phyloP scores from a whole-genome alignment of 2,888 invertebrate genomes.

The Parthenolecanium corni region DNA sequence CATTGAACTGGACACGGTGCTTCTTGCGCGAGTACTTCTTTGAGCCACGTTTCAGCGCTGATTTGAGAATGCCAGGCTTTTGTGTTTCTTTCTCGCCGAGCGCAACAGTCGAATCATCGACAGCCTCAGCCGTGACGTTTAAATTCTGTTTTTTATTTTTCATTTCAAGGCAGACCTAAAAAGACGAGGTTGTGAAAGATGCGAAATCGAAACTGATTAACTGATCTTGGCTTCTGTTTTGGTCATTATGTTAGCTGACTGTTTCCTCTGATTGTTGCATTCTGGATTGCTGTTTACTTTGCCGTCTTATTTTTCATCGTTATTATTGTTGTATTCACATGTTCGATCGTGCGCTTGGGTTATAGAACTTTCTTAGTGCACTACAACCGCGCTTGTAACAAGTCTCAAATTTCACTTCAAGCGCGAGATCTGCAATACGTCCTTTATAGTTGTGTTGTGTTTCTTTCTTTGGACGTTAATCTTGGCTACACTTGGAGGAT shows the following conservation, averaged over 20 bases:
- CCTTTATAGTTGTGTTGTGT: too few species aligned
- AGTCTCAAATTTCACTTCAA: too few species aligned
- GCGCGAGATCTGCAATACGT: too few species aligned
- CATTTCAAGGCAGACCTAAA: neutral
- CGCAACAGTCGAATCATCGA: slow-evolving; percentile 8
- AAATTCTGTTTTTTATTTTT: slow-evolving; percentile 15
- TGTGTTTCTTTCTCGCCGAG: slow-evolving; percentile 30
- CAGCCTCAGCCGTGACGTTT: neutral
- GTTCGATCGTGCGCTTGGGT: too few species aligned
- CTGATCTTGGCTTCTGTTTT: slow-evolving; percentile 29
- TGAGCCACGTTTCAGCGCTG: slow-evolving; percentile 33
- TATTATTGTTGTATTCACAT: too few species aligned
- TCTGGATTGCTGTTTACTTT: too few species aligned
- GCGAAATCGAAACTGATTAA: neutral
- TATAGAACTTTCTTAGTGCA: too few species aligned
- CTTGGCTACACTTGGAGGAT: too few species aligned
- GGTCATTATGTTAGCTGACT: slow-evolving; percentile 30
- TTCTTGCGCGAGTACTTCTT: slow-evolving; percentile 42
- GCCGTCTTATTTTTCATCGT: too few species aligned
- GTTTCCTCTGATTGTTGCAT: too few species aligned
- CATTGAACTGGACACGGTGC: slow-evolving; percentile 76
- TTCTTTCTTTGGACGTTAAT: too few species aligned
- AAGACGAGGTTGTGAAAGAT: neutral
- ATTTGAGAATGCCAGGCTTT: slow-evolving; percentile 32
- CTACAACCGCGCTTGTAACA: too few species aligned